A percentile compares a stretch with the other conserved stretches of the same genome.
phyloP scores from a whole-genome alignment of 2,113 vertebrate species.

The Cynoglossus semilaevis region DNA sequence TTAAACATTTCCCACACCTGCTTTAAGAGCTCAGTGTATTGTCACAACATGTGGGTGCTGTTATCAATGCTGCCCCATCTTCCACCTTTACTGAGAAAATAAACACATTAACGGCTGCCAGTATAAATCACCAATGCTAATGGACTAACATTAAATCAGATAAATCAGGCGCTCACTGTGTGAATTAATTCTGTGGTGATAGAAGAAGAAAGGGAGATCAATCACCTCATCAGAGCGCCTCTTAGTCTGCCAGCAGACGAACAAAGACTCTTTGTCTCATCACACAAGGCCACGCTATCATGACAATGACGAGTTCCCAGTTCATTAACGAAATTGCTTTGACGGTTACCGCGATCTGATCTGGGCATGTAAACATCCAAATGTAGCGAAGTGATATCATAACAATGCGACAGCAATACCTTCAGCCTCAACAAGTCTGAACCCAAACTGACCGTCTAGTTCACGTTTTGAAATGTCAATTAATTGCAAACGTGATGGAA shows the following conservation, averaged over 20 bases:
- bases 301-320: background rate
- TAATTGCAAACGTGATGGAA: slow-evolving; percentile 11
- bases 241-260: slow-evolving; percentile 25
- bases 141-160: slow-evolving; percentile 47
- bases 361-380: no score
- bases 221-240: slow-evolving; percentile 52
- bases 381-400: no score
- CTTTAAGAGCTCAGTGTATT: background rate
- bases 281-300: slow-evolving; percentile 23
- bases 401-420: no score
- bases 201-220: slow-evolving; percentile 49
- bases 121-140: slow-evolving; percentile 12
- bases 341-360: no score
- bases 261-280: slow-evolving; percentile 41
- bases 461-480: background rate
- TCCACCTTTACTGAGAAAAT: background rate
- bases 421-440: no score
- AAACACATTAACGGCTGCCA: slow-evolving; percentile 14
- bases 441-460: no score
- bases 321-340: no score
- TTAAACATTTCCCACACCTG: background rate
- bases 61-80: background rate
- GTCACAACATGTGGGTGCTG: background rate
- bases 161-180: slow-evolving; percentile 43
- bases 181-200: slow-evolving; percentile 55